A percentile compares a stretch with the other conserved stretches of the same genome.
These are phyloP conservation scores for Hypocryptadius cinnamomeus DNA, from an alignment of 2,113 vertebrate genomes.

Conservation along the genomic window DNA sequence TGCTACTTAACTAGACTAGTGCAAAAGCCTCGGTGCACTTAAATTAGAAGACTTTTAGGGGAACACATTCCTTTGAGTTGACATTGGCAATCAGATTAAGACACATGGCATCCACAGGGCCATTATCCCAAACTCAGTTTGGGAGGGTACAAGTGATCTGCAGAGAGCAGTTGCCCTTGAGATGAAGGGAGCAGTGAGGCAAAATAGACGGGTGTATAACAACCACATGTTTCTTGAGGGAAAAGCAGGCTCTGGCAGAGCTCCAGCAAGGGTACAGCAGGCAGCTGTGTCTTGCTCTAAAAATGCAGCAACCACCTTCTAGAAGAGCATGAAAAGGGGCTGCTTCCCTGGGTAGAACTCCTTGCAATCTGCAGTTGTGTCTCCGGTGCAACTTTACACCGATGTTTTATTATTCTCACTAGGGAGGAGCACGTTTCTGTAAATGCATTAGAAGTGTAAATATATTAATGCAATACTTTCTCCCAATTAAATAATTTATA, in stretches of 20 bases:
- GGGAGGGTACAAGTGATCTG: slow-evolving; percentile 62
- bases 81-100: slow-evolving; percentile 64
- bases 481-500: slow-evolving; percentile 62
- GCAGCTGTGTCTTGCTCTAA: slow-evolving; percentile 3
- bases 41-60: slow-evolving; percentile 56
- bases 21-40: slow-evolving; percentile 50
- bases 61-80: slow-evolving; percentile 60
- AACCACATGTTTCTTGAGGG: slow-evolving; percentile 43
- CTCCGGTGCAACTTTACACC: background rate
- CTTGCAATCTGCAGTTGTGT: rapidly evolving
- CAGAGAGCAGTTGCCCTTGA: slow-evolving; percentile 71
- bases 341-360: background rate
- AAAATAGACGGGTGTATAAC: background rate
- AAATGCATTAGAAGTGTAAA: slow-evolving; percentile 60
- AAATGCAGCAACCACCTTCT: slow-evolving; percentile 13
- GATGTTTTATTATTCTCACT: slow-evolving; percentile 10
- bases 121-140: slow-evolving; percentile 57
- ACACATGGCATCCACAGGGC: slow-evolving; percentile 20
- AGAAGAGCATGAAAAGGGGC: background rate
- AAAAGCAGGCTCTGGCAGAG: slow-evolving; percentile 43
- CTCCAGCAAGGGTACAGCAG: slow-evolving; percentile 52
- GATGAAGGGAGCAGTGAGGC: slow-evolving; percentile 17
- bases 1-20: slow-evolving; percentile 59
- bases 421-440: slow-evolving; percentile 34
- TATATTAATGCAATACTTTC: slow-evolving; percentile 73